Conservation (phyloP, 2,888 invertebrate genomes). For the Mechanitis messenoides region DNA sequence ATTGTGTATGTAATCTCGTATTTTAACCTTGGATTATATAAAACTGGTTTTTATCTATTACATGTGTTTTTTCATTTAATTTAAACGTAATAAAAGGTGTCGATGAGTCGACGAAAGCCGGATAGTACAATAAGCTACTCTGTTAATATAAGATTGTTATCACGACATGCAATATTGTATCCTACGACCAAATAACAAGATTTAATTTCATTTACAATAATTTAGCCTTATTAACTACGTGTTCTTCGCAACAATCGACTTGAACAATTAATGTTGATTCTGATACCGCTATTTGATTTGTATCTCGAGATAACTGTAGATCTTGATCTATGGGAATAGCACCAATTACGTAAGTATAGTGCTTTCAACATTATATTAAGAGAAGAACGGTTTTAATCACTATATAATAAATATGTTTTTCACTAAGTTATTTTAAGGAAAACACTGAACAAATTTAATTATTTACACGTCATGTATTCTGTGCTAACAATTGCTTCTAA, state of each 20-base stretch:
- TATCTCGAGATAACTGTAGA: constrained; percentile 48
- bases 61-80: constrained; percentile 37
- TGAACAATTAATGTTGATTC: constrained; percentile 67
- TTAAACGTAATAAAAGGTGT: constrained; percentile 43
- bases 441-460: neutral
- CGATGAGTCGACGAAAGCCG: constrained; percentile 39
- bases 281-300: constrained; percentile 62
- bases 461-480: neutral
- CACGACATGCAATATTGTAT: constrained; percentile 7
- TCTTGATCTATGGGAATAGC: constrained; percentile 54
- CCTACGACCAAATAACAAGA: constrained; percentile 13
- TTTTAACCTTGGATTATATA: no score
- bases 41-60: neutral
- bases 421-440: neutral
- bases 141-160: neutral
- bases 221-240: constrained; percentile 28
- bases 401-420: neutral
- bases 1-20: no score
- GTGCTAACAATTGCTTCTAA: neutral
- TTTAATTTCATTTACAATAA: constrained; percentile 11
- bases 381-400: neutral
- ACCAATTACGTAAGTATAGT: constrained; percentile 53
- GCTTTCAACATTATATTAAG: constrained; percentile 34
- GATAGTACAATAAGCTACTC: constrained; percentile 9
- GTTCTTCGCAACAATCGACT: constrained; percentile 44